Base-by-base conservation (phyloP, 2,797 vertebrate genomes). In the Silurus lanzhouensis region DNA sequence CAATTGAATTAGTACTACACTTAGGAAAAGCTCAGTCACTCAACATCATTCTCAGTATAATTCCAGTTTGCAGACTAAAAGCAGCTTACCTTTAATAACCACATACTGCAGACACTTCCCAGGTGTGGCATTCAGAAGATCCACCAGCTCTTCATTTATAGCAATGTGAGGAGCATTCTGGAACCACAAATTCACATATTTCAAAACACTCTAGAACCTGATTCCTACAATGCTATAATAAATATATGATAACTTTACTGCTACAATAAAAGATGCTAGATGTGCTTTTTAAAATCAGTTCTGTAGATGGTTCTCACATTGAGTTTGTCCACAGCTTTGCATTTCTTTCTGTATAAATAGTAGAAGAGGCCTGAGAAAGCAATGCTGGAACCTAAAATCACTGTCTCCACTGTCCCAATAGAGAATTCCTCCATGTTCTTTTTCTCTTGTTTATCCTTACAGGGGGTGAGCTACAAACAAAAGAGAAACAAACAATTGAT, bases 41-140 rank as follows among this genome's bases (percentile, higher is more conserved):
- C 55, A 77, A 6, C 38, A 31, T 31, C 15, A 77, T 27, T 61
- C 13, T 10, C 1, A 38, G 12, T n/a, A 61, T 58, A 25, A n/a
- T 19, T 55, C 31, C 14, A 15, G 0, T 44, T 58, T 22, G 14
- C 22, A 12, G 15, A 0, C 31, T 20, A 79, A 86, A 82, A 44
- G 77, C 48, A 48, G 57, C 88, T 95, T 93, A 97, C 97, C 97
- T 95, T 97, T 95, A 44, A 97, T 92, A 75, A 96, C 94, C 85
- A 94, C 96, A 10, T 97, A 98, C 71, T 93, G 92, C 60, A 97
- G 91, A 92, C 95, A 95, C 0, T 92, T 94, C 76, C 93, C 96
- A 25, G 95, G 93, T 31, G 95, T 92, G 0, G 90, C 92, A 81
- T 96, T 95, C 83, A 97, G 90, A 87, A 96, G 86, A 15, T 93